Evolutionary conservation across 2,888 invertebrate genomes (phyloP).

Genomic region (Eristalis tenax): DNA sequence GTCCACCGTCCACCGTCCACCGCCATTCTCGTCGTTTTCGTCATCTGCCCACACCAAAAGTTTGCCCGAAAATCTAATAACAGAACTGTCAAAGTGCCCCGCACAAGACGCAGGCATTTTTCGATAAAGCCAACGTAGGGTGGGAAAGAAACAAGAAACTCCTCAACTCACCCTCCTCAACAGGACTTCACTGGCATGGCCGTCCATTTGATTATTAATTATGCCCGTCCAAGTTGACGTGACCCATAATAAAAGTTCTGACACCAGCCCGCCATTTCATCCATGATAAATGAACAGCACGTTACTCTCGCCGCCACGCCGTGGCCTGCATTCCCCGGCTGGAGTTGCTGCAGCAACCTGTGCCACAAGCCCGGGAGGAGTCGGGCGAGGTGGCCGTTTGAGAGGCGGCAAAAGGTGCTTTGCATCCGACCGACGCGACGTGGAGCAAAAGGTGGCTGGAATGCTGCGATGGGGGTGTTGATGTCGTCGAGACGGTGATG

Average conservation of each 20-base stretch:
- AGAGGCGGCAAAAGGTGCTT: slow-evolving; percentile 32
- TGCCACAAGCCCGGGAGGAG: not conserved
- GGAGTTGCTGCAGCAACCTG: slow-evolving; percentile 52
- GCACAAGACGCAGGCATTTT: slow-evolving; percentile 8
- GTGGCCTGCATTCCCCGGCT: slow-evolving; percentile 31
- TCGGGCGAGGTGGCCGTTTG: too few species aligned
- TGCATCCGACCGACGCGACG: slow-evolving; percentile 27
- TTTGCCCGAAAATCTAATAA: slow-evolving; percentile 53
- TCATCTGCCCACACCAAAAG: not conserved
- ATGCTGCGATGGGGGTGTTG: slow-evolving; percentile 25
- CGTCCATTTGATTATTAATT: slow-evolving; percentile 63
- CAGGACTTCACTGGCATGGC: not conserved
- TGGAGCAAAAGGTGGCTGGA: not conserved
- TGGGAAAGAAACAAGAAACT: not conserved
- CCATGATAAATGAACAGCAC: slow-evolving; percentile 58
- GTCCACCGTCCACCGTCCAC: not conserved
- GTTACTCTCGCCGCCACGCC: slow-evolving; percentile 3
- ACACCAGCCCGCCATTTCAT: slow-evolving; percentile 50
- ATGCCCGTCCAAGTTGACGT: slow-evolving; percentile 60
- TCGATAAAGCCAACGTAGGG: not conserved
- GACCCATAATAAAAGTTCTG: slow-evolving; percentile 67
- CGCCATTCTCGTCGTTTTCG: not conserved
- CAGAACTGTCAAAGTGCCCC: slow-evolving; percentile 62
- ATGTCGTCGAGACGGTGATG: slow-evolving; percentile 37
- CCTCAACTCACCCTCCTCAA: not conserved